A percentile compares a stretch with the other conserved stretches of the same genome.
Conservation (phyloP, 2,888 invertebrate species). For the Scaptomyza tumidula region DNA sequence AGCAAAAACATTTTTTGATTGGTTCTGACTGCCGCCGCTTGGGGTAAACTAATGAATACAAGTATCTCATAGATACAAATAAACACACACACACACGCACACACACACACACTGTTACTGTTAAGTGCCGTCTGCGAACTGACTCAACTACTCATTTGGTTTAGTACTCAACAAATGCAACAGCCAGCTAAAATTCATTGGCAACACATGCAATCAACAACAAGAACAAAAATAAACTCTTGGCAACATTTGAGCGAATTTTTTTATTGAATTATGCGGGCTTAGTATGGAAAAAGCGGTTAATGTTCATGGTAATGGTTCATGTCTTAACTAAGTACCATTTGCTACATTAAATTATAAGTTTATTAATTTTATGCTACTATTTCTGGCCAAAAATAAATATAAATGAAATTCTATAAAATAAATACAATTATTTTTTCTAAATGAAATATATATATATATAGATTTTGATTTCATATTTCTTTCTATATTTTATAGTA, state of each 20-base stretch:
- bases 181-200: constrained; percentile 45
- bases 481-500: no score
- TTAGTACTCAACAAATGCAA: constrained; percentile 60
- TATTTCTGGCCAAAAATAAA: no score
- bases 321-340: constrained; percentile 29
- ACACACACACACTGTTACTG: constrained; percentile 10
- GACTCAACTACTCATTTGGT: constrained; percentile 47
- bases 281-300: constrained; percentile 16
- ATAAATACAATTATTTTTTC: no score
- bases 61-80: constrained; percentile 61
- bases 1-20: constrained; percentile 47
- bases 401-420: no score
- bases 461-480: no score
- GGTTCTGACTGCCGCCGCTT: constrained; percentile 47
- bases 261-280: constrained; percentile 24
- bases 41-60: constrained; percentile 62
- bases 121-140: constrained; percentile 43
- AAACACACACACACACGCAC: constrained; percentile 6
- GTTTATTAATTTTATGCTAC: no score
- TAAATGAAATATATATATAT: no score
- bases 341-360: no score
- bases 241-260: constrained; percentile 34
- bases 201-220: constrained; percentile 51
- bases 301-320: constrained; percentile 20
- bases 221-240: constrained; percentile 5